These are phyloP conservation scores for Rhinoderma darwinii DNA, from an alignment of 2,113 vertebrate species.

Conservation along the genomic window DNA sequence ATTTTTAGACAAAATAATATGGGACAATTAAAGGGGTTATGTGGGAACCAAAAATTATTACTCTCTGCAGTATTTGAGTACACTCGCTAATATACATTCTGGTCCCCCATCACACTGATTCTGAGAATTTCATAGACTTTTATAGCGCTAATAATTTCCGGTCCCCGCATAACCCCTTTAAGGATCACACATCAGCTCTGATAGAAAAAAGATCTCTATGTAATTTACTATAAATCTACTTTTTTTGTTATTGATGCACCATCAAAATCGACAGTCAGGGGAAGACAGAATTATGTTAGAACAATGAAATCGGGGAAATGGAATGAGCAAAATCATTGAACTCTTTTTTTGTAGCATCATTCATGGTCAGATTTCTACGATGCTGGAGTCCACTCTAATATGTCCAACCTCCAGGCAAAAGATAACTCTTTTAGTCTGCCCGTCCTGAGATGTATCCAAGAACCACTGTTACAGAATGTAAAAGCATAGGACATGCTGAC, in stretches of 20 bases:
- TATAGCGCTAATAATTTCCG: no score
- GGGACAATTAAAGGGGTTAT: no score
- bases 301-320: background rate
- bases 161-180: no score
- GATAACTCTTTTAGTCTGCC: conserved; percentile 63
- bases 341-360: background rate
- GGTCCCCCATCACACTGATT: no score
- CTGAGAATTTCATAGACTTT: no score
- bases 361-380: background rate
- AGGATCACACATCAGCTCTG: no score
- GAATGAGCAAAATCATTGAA: background rate
- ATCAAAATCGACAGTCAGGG: background rate
- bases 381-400: conserved; percentile 56
- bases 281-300: background rate
- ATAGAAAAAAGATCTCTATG: no score
- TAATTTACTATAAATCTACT: background rate
- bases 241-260: background rate
- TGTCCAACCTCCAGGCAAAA: conserved; percentile 64
- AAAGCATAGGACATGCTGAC: conserved; percentile 66
- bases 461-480: conserved; percentile 65
- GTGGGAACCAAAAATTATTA: no score
- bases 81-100: no score
- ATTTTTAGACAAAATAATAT: background rate
- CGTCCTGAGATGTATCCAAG: conserved; percentile 63
- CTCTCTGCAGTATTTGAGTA: no score